Percentiles rank a stretch among this genome's conserved stretches.
phyloP scores from a whole-genome alignment of 1,140 invertebrate genomes.

The Conus betulinus region DNA sequence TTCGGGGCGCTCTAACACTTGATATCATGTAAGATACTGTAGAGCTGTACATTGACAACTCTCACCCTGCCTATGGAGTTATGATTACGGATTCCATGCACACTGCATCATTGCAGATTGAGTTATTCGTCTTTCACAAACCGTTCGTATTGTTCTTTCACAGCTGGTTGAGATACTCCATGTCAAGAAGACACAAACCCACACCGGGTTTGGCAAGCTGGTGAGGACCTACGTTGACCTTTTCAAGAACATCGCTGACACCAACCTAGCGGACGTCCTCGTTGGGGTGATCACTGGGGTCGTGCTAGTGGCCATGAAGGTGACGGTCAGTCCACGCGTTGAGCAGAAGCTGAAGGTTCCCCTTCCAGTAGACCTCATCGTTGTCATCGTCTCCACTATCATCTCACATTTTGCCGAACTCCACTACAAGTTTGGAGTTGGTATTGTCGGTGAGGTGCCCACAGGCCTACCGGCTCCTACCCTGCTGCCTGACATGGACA shows the following conservation, averaged over 20 bases:
- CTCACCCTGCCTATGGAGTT: no score
- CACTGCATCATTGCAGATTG: not conserved
- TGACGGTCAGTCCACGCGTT: conserved; percentile 84
- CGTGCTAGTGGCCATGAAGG: conserved; percentile 86
- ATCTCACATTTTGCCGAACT: conserved; percentile 38
- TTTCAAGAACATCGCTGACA: conserved; percentile 53
- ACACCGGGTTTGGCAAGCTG: conserved; percentile 55
- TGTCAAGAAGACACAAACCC: conserved; percentile 39
- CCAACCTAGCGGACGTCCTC: conserved; percentile 75
- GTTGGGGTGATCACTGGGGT: conserved; percentile 84
- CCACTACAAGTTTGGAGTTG: conserved; percentile 66
- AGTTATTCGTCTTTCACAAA: not conserved
- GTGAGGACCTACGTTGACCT: conserved; percentile 64
- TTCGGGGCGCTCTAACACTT: no score
- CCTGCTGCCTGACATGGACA: conserved; percentile 43
- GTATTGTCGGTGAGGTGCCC: conserved; percentile 73
- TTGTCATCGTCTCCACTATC: conserved; percentile 38
- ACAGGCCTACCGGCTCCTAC: conserved; percentile 48
- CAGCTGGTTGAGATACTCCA: conserved; percentile 82
- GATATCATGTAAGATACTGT: no score
- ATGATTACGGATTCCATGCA: no score
- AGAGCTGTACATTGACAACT: no score
- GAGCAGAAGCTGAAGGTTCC: conserved; percentile 83
- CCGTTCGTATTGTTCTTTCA: not conserved
- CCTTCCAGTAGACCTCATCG: conserved; percentile 85